A percentile compares a stretch with the other conserved stretches of the same genome.
phyloP scores from a whole-genome alignment of 1,140 invertebrate genomes.

The Leptestheria dahalacensis region DNA sequence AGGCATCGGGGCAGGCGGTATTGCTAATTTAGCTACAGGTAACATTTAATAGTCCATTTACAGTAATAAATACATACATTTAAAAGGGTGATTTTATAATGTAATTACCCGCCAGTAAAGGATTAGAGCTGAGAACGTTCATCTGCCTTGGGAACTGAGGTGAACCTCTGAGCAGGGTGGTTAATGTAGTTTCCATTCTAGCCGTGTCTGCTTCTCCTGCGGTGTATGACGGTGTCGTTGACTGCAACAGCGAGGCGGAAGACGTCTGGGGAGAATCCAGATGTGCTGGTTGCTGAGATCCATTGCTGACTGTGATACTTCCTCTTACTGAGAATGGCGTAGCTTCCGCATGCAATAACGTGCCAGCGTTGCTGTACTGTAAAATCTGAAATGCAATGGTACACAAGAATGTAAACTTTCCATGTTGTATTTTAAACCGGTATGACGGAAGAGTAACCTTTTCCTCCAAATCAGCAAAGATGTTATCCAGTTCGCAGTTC shows the following conservation, averaged over 20 bases:
- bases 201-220: too few relatives aligned
- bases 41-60: too few relatives aligned
- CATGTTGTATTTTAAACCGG: conserved; percentile 2
- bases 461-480: conserved; percentile 31
- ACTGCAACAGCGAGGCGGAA: too few relatives aligned
- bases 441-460: conserved; percentile 19
- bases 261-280: too few relatives aligned
- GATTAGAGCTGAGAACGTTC: conserved; percentile 64
- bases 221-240: too few relatives aligned
- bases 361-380: too few relatives aligned
- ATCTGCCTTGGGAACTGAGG: conserved; percentile 13
- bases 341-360: not conserved
- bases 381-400: not conserved
- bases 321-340: conserved; percentile 8
- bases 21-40: conserved; percentile 34
- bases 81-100: too few relatives aligned
- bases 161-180: too few relatives aligned
- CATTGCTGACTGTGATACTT: conserved; percentile 13
- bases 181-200: too few relatives aligned
- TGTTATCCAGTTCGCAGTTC: conserved; percentile 38
- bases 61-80: not conserved
- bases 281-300: not conserved
- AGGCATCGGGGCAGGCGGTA: conserved; percentile 30
- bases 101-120: conserved; percentile 51
- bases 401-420: not conserved